Evolutionary conservation across 2,888 invertebrate genomes (phyloP).

Genomic region (Leucozona laternaria): DNA sequence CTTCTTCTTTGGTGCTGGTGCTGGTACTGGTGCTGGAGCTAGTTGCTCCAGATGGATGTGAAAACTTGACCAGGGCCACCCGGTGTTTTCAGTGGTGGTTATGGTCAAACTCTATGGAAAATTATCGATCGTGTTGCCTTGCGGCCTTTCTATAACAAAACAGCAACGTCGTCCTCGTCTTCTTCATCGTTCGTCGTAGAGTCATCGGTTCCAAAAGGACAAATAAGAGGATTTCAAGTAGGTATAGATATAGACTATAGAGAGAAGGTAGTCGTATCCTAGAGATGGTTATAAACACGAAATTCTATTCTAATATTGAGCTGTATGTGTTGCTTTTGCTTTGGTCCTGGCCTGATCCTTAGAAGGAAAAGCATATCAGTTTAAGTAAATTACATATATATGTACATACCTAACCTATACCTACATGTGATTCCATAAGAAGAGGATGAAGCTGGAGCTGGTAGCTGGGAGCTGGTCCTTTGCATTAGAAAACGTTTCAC

Average conservation of each 20-base stretch:
- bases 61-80: conserved; percentile 77
- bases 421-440: conserved; percentile 19
- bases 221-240: conserved; percentile 70
- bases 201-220: conserved; percentile 52
- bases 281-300: conserved; percentile 69
- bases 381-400: conserved; percentile 48
- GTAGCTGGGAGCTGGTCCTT: conserved; percentile 49
- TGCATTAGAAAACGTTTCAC: conserved; percentile 44
- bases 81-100: conserved; percentile 73
- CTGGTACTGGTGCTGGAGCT: conserved; percentile 27
- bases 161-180: conserved; percentile 50
- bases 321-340: conserved; percentile 61
- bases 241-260: too few species aligned
- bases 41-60: conserved; percentile 78
- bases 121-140: conserved; percentile 83
- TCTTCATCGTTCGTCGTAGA: conserved; percentile 31
- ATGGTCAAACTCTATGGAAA: conserved; percentile 83
- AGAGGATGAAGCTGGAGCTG: conserved; percentile 51
- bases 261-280: conserved; percentile 44
- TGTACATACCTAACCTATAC: background rate
- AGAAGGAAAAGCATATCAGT: conserved; percentile 62
- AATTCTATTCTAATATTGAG: conserved; percentile 70
- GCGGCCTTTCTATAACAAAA: conserved; percentile 72
- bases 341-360: conserved; percentile 43
- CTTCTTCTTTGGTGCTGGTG: conserved; percentile 76